Evolutionary conservation across 2,797 vertebrate genomes (phyloP), one percentile per base, ranked within the genome.

Genomic region (Lates japonicus): DNA sequence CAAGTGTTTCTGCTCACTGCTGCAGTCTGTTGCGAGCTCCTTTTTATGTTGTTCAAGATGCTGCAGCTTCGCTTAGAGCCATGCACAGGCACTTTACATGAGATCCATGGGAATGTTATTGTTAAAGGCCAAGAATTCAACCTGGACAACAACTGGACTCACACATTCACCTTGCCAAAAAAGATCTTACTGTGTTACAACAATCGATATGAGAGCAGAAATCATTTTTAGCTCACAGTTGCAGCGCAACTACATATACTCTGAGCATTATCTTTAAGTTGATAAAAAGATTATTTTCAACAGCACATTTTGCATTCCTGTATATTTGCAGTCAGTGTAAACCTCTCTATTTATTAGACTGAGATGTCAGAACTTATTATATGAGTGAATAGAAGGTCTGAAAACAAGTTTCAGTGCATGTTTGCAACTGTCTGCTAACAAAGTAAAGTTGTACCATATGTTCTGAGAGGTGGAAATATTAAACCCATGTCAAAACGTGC

Each of bases 21-120:
- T 68, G 80, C 82, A 82, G 81, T 87, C 84, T 82, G 68, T 57
- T 70, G 37, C 81, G 82, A 83, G 71, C 58, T 72, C 51, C 22
- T 74, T 79, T 90, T 76, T 63, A 67, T 81, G 59, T 75, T 68
- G 68, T 58, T 78, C 13, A 58, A 79, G 74, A 76, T 65, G 29
- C 78, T 55, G 80, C 70, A 74, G 69, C 65, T 80, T 64, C 17
- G 12, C 71, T 64, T 29, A 25, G 39, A 60, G 70, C 41, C 54
- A 44, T 3, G 19, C 59, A 63, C 44, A 61, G 25, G 17, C 57
- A 54, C 33, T 62, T 37, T 37, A 71, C 52, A 78, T 58, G 22
- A 64, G 13, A 70, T 65, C 70, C n/a, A 29, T 10, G 31, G 29
- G 37, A 76, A 66, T 19, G 7, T 49, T 48, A 54, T 13, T 57